A percentile compares a stretch with the other conserved stretches of the same genome.
These are phyloP conservation scores for Prionace glauca DNA, from an alignment of 2,797 vertebrate genomes.

Conservation along the genomic window DNA sequence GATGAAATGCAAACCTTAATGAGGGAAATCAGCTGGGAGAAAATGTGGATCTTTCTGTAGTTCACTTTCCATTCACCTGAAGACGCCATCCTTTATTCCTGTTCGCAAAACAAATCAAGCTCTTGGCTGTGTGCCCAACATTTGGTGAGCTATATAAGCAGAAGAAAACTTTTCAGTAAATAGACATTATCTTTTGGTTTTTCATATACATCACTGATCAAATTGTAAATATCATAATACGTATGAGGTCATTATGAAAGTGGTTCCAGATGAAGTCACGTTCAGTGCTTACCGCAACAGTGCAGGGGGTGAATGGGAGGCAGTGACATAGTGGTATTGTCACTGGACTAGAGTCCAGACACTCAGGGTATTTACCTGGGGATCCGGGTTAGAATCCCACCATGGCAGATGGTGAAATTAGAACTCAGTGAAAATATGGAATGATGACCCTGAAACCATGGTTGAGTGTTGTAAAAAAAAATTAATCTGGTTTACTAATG, in stretches of 20 bases:
- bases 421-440: too few species aligned
- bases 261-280: not conserved
- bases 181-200: not conserved
- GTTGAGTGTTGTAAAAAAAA: too few species aligned
- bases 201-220: not conserved
- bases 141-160: not conserved
- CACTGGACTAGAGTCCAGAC: too few species aligned
- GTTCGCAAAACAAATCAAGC: constrained; percentile 10
- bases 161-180: not conserved
- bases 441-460: too few species aligned
- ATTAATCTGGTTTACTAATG: too few species aligned
- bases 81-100: not conserved
- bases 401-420: too few species aligned
- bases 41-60: not conserved
- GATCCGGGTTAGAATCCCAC: too few species aligned
- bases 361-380: too few species aligned
- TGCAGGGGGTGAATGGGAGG: too few species aligned
- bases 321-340: too few species aligned
- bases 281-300: not conserved
- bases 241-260: not conserved
- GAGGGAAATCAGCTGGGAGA: not conserved
- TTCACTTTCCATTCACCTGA: not conserved
- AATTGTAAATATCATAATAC: not conserved
- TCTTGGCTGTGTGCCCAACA: not conserved
- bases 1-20: not conserved